Percentiles rank a stretch among this genome's conserved stretches.
phyloP scores from a whole-genome alignment of 2,797 vertebrate species.

The Jordanella pulchra region DNA sequence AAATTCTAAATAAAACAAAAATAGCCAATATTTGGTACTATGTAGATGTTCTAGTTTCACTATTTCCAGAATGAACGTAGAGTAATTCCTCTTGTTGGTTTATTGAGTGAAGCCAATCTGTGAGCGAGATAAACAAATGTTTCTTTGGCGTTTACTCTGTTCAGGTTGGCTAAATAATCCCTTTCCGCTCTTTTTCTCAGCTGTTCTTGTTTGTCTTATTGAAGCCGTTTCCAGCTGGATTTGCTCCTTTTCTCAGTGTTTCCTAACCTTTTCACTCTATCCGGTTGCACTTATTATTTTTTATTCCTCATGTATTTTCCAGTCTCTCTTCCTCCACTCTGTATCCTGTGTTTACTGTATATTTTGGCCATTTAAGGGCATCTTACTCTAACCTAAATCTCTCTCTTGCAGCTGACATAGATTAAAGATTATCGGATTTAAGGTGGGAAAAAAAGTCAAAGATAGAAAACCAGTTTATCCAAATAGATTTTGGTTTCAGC shows the following conservation, averaged over 20 bases:
- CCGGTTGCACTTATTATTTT: background rate
- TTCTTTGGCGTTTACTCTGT: slow-evolving; percentile 46
- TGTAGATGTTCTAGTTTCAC: background rate
- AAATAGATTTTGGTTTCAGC: background rate
- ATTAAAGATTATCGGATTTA: slow-evolving; percentile 34
- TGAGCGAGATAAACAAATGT: slow-evolving; percentile 4
- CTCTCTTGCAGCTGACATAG: slow-evolving; percentile 12
- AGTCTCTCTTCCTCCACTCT: fast-evolving
- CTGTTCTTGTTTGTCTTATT: slow-evolving; percentile 30
- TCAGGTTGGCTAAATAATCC: slow-evolving; percentile 41
- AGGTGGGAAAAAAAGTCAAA: slow-evolving; percentile 35
- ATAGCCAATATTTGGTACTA: background rate
- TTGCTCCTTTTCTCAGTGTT: slow-evolving; percentile 2
- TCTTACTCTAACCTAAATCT: slow-evolving; percentile 28
- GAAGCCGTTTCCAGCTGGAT: slow-evolving; percentile 16
- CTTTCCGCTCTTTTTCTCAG: slow-evolving; percentile 26
- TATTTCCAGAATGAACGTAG: background rate
- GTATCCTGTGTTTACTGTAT: slow-evolving; percentile 11
- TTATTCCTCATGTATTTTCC: background rate
- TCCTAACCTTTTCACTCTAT: slow-evolving; percentile 15
- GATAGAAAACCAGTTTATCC: background rate
- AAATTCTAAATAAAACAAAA: background rate
- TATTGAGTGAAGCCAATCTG: slow-evolving; percentile 11
- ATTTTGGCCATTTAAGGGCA: slow-evolving; percentile 66
- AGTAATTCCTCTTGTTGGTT: background rate